phyloP scores from a whole-genome alignment of 2,888 invertebrate genomes.

The Cordilura impudica region DNA sequence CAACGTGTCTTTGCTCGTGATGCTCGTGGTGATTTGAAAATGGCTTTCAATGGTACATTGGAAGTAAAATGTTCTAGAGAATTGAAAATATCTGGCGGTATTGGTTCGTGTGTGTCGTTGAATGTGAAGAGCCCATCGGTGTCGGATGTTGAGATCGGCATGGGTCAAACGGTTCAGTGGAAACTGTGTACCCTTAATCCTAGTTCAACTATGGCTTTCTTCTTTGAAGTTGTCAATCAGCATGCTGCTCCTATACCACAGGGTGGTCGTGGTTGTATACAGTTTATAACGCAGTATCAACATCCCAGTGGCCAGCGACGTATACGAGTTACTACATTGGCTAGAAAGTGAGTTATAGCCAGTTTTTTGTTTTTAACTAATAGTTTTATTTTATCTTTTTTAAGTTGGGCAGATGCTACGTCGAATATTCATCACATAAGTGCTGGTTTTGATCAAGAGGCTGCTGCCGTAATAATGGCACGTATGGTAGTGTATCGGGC shows the following conservation, averaged over 20 bases:
- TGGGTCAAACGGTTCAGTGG: slow-evolving; percentile 99
- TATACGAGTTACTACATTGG: slow-evolving; percentile 96
- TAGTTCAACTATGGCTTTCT: slow-evolving; percentile 93
- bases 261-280: slow-evolving; percentile 97
- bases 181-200: slow-evolving; percentile 97
- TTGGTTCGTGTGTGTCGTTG: slow-evolving; percentile 96
- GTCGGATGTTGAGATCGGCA: slow-evolving; percentile 97
- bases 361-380: not conserved
- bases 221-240: slow-evolving; percentile 98
- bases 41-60: slow-evolving; percentile 98
- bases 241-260: slow-evolving; percentile 96
- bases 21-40: slow-evolving; percentile 92
- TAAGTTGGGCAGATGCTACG: slow-evolving; percentile 96
- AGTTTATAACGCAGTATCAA: slow-evolving; percentile 99
- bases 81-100: slow-evolving; percentile 93
- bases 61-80: slow-evolving; percentile 98
- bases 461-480: slow-evolving; percentile 98
- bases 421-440: slow-evolving; percentile 93
- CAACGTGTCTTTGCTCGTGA: slow-evolving; percentile 97
- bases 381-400: slow-evolving; percentile 22
- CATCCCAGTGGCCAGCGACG: slow-evolving; percentile 97
- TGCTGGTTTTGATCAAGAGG: slow-evolving; percentile 98
- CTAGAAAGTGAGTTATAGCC: slow-evolving; percentile 87
- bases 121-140: slow-evolving; percentile 95
- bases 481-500: slow-evolving; percentile 97